Evolutionary conservation across 2,888 invertebrate genomes (phyloP).

Genomic region (Tetragonula carbonaria): DNA sequence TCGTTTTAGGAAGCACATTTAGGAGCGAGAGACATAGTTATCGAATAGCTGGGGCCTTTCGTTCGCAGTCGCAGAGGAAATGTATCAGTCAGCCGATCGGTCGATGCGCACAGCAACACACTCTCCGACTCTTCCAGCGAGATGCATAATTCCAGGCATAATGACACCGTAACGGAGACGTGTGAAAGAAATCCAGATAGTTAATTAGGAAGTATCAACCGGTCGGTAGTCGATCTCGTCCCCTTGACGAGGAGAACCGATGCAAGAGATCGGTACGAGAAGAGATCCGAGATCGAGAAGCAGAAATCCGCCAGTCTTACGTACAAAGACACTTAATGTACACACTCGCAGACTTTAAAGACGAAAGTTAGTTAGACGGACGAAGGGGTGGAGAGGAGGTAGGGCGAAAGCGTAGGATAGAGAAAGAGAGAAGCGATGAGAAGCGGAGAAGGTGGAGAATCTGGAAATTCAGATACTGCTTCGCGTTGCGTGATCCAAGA

Average conservation of each 20-base stretch:
- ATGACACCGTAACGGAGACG: constrained; percentile 66
- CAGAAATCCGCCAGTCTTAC: constrained; percentile 54
- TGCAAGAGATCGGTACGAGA: constrained; percentile 67
- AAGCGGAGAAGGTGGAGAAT: background rate
- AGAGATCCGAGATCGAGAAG: background rate
- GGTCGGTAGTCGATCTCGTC: constrained; percentile 43
- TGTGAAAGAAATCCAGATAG: constrained; percentile 48
- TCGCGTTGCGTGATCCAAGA: background rate
- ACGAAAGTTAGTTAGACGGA: constrained; percentile 72
- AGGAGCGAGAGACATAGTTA: no score
- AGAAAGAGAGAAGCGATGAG: background rate
- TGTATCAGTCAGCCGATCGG: background rate
- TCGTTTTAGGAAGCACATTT: no score
- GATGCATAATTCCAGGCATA: constrained; percentile 59
- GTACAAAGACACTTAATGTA: constrained; percentile 73
- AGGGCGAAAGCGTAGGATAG: background rate
- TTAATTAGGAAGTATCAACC: constrained; percentile 73
- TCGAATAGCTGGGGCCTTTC: background rate
- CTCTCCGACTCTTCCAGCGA: constrained; percentile 34
- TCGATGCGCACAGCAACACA: constrained; percentile 40
- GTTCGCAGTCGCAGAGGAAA: background rate
- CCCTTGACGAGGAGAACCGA: constrained; percentile 38
- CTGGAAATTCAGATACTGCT: background rate
- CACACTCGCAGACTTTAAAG: constrained; percentile 72
- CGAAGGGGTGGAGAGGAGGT: background rate